Evolutionary conservation across 2,888 invertebrate genomes (phyloP).

Genomic region (Mongoloraphidia duomilia): DNA sequence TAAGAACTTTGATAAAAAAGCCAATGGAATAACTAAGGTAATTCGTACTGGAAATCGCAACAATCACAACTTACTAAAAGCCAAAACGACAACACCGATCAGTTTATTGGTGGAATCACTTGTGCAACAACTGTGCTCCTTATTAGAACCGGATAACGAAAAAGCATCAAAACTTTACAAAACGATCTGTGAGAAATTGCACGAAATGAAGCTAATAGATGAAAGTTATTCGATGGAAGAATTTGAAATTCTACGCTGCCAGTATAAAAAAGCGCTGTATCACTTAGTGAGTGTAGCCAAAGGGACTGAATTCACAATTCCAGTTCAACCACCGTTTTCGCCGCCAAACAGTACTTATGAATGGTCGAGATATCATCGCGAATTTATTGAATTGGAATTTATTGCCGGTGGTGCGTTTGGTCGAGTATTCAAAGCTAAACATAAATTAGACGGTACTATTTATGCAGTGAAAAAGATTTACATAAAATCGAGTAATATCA

Average conservation of each 20-base stretch:
- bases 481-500: conserved; percentile 46
- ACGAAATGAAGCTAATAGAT: conserved; percentile 54
- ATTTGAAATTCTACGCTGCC: conserved; percentile 51
- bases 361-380: conserved; percentile 51
- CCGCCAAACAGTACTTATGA: conserved; percentile 36
- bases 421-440: conserved; percentile 56
- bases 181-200: conserved; percentile 50
- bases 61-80: conserved; percentile 13
- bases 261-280: conserved; percentile 51
- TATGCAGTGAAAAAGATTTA: conserved; percentile 70
- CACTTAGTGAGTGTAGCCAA: conserved; percentile 46
- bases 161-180: conserved; percentile 47
- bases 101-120: conserved; percentile 57
- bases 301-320: conserved; percentile 36
- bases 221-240: conserved; percentile 53
- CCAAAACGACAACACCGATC: conserved; percentile 38
- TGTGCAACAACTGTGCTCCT: conserved; percentile 49
- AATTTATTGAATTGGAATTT: conserved; percentile 53
- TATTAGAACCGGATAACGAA: conserved; percentile 44
- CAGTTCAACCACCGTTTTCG: conserved; percentile 36
- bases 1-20: too few species aligned
- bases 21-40: too few species aligned
- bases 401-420: conserved; percentile 68
- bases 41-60: too few species aligned
- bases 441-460: conserved; percentile 58